Evolutionary conservation across 2,888 invertebrate species (phyloP), one percentile per base, ranked within the genome.

Genomic region (Pantelozetes paolii): DNA sequence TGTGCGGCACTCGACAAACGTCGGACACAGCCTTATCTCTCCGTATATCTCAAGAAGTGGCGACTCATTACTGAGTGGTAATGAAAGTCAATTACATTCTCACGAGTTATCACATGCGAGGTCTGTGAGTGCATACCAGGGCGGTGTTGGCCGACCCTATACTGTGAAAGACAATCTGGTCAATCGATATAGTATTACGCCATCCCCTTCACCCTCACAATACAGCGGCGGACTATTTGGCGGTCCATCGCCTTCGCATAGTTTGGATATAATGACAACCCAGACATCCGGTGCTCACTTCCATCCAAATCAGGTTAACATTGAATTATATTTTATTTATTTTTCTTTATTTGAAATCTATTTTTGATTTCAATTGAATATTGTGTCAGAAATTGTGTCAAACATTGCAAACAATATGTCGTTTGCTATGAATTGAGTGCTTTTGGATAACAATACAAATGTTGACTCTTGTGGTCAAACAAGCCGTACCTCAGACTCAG

Each of bases 31-130:
- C 18, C 77, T 78, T 26, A 75, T 79, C 70, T 76, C 77, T 40
- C 75, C 76, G 8, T 87, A 86, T 1, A 84, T 85, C 74, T 85
- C 86, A 74, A 85, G 86, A 76, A 87, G 87, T 71, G 85, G 87
- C 42, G 88, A 88, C 79, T 84, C 85, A 1, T 82, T 85, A 70
- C 76, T 80, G 45, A 78, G 79, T 73, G 77, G 78, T 13, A 79
- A 79, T 8, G 81, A 85, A 71, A 76, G 78, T 1, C 77, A 77
- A 69, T 2, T 23, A 30, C 26, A 57, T 28, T 77, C 77, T 23
- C 76, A 76, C 2, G 77, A 77, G 40, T 71, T 75, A 54, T 75
- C 75, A 15, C 76, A 77, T 54, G 72, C 76, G 20, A 76, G 75
- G 67, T 64, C 74, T 13, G 77, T 75, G 72, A 76, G 74, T 71